Evolutionary conservation across 64 coral and sea anemone species (phyloP), one percentile per base, ranked within the genome.

Genomic region (Porites australiensis): DNA sequence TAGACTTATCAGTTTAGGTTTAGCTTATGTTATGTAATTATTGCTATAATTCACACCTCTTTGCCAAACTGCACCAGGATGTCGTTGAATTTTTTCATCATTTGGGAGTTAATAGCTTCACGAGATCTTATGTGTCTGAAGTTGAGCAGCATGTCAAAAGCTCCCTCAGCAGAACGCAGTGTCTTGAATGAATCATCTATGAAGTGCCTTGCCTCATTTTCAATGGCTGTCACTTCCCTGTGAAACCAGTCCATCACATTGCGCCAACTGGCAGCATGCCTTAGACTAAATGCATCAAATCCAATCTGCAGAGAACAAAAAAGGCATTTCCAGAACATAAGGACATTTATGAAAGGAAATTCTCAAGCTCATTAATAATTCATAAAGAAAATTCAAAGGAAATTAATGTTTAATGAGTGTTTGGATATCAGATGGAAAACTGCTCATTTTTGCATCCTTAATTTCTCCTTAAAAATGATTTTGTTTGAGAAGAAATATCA

Each of bases 81-180:
- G 64, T 98, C 97, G 64, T 98, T 98, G 53, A 98, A 98, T 66
- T 98, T 98, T 64, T 95, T 98, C 97, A 98, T 98, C 97, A 98
- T 98, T 72, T 98, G 97, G 46, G 97, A 98, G 88, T 98, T 98
- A 45, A 98, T 98, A 15, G 97, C 94, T 63, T 98, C 97, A 63
- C 97, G 90, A 23, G 97, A 98, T 63, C 97, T 81, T 27, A 98
- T 98, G 66, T 98, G 97, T 91, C 93, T 93, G 63, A 98, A 98
- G 72, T 98, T 98, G 44, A 96, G 78, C 43, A 98, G 71, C 97
- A 98, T 98, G 50, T 98, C 97, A 92, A 98, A 98, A 20, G 97
- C 97, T 58, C 97, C 97, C 75, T 98, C 97, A 7, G 97, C 97
- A 62, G 97, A 98, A 43, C 97, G 84, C 44, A 98, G 77, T 7